Conservation (phyloP, 1,140 invertebrate species). For the Pentalonia nigronervosa region DNA sequence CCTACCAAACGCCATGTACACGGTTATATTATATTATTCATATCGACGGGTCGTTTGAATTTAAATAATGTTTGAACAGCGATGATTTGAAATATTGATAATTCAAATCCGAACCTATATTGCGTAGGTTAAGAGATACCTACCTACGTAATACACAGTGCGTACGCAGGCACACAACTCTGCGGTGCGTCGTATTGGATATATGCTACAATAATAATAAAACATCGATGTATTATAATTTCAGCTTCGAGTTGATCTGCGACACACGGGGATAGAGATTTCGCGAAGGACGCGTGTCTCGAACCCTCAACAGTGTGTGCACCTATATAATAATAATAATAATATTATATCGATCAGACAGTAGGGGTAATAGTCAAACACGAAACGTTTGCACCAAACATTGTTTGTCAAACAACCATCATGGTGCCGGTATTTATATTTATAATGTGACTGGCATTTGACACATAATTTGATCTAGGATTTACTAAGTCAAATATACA, state of each 20-base stretch:
- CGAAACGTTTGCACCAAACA: neutral
- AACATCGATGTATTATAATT: too few relatives aligned
- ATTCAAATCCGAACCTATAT: neutral
- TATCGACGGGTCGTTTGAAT: neutral
- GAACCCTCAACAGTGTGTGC: too few relatives aligned
- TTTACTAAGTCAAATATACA: neutral
- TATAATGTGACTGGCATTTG: neutral
- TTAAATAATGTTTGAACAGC: conserved; percentile 1
- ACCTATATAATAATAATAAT: too few relatives aligned
- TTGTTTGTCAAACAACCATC: neutral
- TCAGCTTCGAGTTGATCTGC: too few relatives aligned
- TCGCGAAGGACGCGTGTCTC: too few relatives aligned
- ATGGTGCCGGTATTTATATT: neutral
- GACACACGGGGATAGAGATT: too few relatives aligned
- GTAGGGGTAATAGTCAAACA: neutral
- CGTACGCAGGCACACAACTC: too few relatives aligned
- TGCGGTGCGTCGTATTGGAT: too few relatives aligned
- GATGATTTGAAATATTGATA: neutral
- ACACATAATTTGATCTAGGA: neutral
- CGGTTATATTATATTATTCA: neutral
- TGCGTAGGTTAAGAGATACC: neutral
- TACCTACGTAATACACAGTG: too few relatives aligned
- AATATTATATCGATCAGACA: too few relatives aligned
- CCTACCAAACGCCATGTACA: neutral
- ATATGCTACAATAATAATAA: too few relatives aligned